Conservation (phyloP, 1,140 invertebrate species). For the Dryas iulia region DNA sequence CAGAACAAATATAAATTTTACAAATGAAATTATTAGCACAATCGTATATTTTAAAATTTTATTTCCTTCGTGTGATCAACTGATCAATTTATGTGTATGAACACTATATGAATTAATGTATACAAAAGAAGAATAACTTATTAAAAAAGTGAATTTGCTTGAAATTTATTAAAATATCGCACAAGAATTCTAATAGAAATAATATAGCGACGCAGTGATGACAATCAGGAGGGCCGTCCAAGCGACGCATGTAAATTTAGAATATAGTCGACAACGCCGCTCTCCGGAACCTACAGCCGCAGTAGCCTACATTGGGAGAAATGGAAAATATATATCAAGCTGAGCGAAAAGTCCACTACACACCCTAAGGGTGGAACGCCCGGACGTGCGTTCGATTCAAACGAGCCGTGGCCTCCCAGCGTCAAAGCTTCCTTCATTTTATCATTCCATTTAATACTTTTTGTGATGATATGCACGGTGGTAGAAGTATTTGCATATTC, state of each 20-base stretch:
- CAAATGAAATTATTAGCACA: too few species aligned
- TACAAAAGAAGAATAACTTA: too few species aligned
- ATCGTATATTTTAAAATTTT: too few species aligned
- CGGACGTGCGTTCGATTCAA: slow-evolving; percentile 74
- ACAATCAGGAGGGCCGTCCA: slow-evolving; percentile 37
- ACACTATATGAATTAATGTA: too few species aligned
- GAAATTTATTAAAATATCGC: too few species aligned
- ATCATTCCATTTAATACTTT: slow-evolving; percentile 43
- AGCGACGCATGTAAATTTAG: slow-evolving; percentile 62
- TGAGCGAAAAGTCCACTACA: slow-evolving; percentile 73
- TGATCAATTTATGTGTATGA: too few species aligned
- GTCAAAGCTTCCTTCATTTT: slow-evolving; percentile 68
- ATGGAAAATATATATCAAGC: slow-evolving; percentile 75
- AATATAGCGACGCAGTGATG: slow-evolving; percentile 14
- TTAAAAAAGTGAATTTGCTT: too few species aligned
- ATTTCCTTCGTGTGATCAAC: too few species aligned
- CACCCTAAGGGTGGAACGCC: slow-evolving; percentile 60
- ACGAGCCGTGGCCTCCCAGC: slow-evolving; percentile 62
- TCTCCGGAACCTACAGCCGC: slow-evolving; percentile 56
- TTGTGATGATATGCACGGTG: slow-evolving; percentile 52
- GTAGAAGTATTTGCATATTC: not conserved
- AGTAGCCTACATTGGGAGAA: slow-evolving; percentile 67
- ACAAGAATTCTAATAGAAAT: not conserved
- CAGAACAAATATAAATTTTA: too few species aligned
- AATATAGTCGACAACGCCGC: slow-evolving; percentile 33